phyloP scores from a whole-genome alignment of 2,888 invertebrate genomes.

The Theristus sp. region DNA sequence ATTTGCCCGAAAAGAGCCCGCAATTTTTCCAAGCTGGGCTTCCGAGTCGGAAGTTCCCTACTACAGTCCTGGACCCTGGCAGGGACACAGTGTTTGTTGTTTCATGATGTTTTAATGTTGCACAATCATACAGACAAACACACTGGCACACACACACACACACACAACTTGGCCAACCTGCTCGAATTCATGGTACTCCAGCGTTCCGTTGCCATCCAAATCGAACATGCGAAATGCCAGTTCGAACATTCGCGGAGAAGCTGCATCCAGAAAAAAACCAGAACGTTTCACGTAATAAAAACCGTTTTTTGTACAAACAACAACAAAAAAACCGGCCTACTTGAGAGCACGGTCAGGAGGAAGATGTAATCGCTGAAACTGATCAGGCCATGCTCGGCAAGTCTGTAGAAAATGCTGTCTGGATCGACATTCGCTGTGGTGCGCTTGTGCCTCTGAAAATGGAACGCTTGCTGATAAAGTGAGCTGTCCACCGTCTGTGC shows the following conservation, averaged over 20 bases:
- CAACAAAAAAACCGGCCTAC: constrained; percentile 44
- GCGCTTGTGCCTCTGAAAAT: too few species aligned
- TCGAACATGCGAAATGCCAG: constrained; percentile 99
- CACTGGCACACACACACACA: too few species aligned
- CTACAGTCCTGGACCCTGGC: too few species aligned
- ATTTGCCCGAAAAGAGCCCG: too few species aligned
- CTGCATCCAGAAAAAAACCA: constrained; percentile 37
- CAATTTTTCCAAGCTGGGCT: too few species aligned
- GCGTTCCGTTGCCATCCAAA: constrained; percentile 91
- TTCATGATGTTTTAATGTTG: not conserved
- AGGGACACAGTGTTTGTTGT: too few species aligned
- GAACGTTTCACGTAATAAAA: too few species aligned
- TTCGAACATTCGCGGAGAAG: constrained; percentile 88
- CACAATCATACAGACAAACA: too few species aligned
- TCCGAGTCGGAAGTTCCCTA: too few species aligned
- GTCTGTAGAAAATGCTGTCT: constrained; percentile 86
- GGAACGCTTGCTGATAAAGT: too few species aligned
- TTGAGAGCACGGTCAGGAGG: constrained; percentile 83
- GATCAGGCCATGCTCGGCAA: constrained; percentile 74
- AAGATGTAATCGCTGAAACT: constrained; percentile 98
- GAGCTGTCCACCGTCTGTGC: too few species aligned
- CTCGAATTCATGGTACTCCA: constrained; percentile 91
- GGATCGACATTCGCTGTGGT: too few species aligned
- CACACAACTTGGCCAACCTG: constrained; percentile 46
- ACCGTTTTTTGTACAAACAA: not conserved